Evolutionary conservation across 1,140 invertebrate species (phyloP).

Genomic region (Drosophila melanogaster): DNA sequence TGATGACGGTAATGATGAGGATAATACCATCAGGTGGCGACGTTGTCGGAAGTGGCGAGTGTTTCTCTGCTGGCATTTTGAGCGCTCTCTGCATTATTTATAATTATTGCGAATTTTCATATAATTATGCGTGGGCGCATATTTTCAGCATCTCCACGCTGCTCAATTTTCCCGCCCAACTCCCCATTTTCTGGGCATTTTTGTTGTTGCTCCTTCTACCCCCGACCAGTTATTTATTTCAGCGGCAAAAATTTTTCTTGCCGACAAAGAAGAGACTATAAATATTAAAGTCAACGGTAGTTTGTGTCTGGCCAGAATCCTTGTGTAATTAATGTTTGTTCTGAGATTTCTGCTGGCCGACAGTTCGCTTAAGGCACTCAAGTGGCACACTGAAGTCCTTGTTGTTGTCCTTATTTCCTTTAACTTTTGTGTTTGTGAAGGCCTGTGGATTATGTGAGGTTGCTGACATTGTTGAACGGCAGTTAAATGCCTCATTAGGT

Average conservation of each 20-base stretch:
- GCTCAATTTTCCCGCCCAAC: constrained; percentile 27
- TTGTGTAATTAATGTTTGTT: constrained; percentile 73
- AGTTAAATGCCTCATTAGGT: constrained; percentile 68
- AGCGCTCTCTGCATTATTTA: constrained; percentile 71
- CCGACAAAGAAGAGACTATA: constrained; percentile 50
- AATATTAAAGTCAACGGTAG: constrained; percentile 77
- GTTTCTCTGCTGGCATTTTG: constrained; percentile 52
- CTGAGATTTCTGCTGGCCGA: constrained; percentile 55
- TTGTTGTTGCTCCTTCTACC: neutral
- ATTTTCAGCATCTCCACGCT: constrained; percentile 22
- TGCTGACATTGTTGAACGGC: constrained; percentile 67
- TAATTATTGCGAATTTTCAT: constrained; percentile 83
- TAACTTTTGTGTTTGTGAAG: constrained; percentile 23
- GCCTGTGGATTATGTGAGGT: constrained; percentile 60
- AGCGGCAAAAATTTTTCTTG: constrained; percentile 59
- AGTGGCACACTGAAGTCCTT: constrained; percentile 59
- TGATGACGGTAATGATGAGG: constrained; percentile 8
- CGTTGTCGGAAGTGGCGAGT: constrained; percentile 71
- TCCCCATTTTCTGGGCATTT: neutral
- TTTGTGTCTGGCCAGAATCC: constrained; percentile 63
- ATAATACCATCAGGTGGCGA: constrained; percentile 57
- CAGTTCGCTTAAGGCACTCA: constrained; percentile 53
- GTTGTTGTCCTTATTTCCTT: constrained; percentile 23
- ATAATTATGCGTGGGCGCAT: constrained; percentile 79
- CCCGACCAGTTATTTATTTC: constrained; percentile 68